Evolutionary conservation across 2,888 invertebrate genomes (phyloP).

Genomic region (Acleris cristana): DNA sequence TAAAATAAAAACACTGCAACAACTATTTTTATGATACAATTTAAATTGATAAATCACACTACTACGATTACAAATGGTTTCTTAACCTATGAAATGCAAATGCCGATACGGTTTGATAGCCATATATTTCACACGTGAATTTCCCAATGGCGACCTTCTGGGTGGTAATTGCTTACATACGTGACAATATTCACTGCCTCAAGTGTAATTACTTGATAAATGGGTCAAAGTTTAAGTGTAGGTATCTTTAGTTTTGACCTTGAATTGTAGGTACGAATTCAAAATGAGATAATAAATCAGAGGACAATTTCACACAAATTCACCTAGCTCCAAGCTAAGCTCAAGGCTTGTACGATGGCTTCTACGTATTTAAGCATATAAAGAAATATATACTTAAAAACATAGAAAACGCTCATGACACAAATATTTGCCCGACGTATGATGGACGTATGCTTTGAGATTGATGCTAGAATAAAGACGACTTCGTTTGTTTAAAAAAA

Average conservation of each 20-base stretch:
- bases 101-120: conserved; percentile 50
- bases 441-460: too few relatives aligned
- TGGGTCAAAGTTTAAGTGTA: conserved; percentile 43
- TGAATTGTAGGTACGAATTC: background rate
- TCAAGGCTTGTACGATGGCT: too few relatives aligned
- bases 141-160: conserved; percentile 53
- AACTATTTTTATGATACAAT: conserved; percentile 15
- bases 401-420: too few relatives aligned
- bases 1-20: background rate
- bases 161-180: conserved; percentile 47
- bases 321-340: too few relatives aligned
- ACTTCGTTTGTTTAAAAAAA: too few relatives aligned
- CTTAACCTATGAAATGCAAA: conserved; percentile 58
- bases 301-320: too few relatives aligned
- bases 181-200: conserved; percentile 53
- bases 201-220: conserved; percentile 45
- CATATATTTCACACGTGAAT: conserved; percentile 52
- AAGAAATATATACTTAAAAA: too few relatives aligned
- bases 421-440: too few relatives aligned
- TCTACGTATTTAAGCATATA: too few relatives aligned
- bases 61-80: conserved; percentile 52
- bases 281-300: too few relatives aligned
- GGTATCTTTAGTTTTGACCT: conserved; percentile 9
- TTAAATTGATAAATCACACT: conserved; percentile 47
- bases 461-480: too few relatives aligned